Evolutionary conservation across 2,888 invertebrate genomes (phyloP).

Genomic region (Chaetoderma sp.): DNA sequence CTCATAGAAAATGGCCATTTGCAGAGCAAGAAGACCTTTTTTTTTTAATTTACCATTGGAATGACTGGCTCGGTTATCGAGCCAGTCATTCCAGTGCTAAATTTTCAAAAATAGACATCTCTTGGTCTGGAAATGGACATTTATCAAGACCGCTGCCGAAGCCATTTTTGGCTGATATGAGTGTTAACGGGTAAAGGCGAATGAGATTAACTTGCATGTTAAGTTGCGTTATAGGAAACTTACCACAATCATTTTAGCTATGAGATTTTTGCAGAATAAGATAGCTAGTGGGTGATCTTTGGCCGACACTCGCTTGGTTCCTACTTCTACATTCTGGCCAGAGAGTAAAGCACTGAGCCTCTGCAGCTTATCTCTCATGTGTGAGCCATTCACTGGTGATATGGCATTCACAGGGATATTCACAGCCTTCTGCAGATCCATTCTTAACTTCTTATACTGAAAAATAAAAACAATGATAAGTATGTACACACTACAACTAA

Average conservation of each 20-base stretch:
- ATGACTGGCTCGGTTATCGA: too few species aligned
- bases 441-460: conserved; percentile 79
- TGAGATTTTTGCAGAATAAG: conserved; percentile 77
- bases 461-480: conserved; percentile 8
- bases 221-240: conserved; percentile 47
- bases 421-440: conserved; percentile 83
- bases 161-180: too few species aligned
- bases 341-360: conserved; percentile 79
- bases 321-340: conserved; percentile 78
- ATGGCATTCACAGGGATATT: conserved; percentile 90
- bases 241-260: conserved; percentile 82
- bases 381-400: conserved; percentile 80
- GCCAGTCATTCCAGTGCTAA: too few species aligned
- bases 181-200: too few species aligned
- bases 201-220: too few species aligned
- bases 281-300: conserved; percentile 82
- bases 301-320: conserved; percentile 75
- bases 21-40: too few species aligned
- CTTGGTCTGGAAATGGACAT: too few species aligned
- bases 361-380: conserved; percentile 82
- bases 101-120: too few species aligned
- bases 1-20: too few species aligned
- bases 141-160: too few species aligned
- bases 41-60: too few species aligned
- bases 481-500: neutral